Percentiles rank a stretch among this genome's conserved stretches.
Evolutionary conservation across 2,888 invertebrate genomes (phyloP).

Genomic region (Lymantria dispar): DNA sequence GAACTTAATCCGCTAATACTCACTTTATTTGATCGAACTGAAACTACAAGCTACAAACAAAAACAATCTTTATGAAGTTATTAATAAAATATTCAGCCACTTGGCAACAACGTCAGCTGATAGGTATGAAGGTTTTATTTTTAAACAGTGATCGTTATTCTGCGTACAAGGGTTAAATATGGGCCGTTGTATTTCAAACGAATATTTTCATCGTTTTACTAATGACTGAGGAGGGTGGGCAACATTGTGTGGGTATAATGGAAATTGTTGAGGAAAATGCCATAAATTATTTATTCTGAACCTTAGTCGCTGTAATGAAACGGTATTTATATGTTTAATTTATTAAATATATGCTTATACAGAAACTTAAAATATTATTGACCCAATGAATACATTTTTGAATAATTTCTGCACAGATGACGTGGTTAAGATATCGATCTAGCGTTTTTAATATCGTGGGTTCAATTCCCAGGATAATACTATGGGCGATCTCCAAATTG

Average conservation of each 20-base stretch:
- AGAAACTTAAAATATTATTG: too few species aligned
- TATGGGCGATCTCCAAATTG: too few species aligned
- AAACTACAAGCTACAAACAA: conserved; percentile 24
- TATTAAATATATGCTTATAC: too few species aligned
- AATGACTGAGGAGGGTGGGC: conserved; percentile 53
- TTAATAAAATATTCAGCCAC: conserved; percentile 20
- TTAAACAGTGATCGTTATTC: conserved; percentile 35
- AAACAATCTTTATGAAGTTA: conserved; percentile 18
- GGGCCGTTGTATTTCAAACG: conserved; percentile 16
- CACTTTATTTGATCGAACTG: conserved; percentile 57
- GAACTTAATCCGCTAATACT: conserved; percentile 68
- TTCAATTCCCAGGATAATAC: too few species aligned
- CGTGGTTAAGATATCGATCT: too few species aligned
- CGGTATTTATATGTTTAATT: too few species aligned
- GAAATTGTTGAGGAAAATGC: conserved; percentile 45
- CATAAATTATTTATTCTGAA: conserved; percentile 23
- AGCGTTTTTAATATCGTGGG: too few species aligned
- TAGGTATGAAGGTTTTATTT: conserved; percentile 12
- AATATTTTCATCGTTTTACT: conserved; percentile 48
- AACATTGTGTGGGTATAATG: conserved; percentile 50
- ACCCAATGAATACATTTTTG: too few species aligned
- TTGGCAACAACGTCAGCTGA: conserved; percentile 7
- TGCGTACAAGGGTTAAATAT: conserved; percentile 32
- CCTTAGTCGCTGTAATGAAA: neutral
- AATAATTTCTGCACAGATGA: too few species aligned